Evolutionary conservation across 2,888 invertebrate species (phyloP).

Genomic region (Nudaria mundana): DNA sequence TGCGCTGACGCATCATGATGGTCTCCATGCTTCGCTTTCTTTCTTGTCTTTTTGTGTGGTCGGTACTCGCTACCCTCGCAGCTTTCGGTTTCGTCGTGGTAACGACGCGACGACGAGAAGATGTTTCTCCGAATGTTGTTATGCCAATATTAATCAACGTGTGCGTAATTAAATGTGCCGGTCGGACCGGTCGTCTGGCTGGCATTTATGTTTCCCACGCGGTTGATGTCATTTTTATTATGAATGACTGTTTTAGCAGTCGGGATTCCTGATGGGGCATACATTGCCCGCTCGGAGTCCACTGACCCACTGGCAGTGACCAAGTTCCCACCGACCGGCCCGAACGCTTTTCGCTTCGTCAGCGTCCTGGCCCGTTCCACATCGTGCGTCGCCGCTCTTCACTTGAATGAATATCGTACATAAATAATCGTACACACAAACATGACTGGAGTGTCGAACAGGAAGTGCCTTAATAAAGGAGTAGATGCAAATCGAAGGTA

Average conservation of each 20-base stretch:
- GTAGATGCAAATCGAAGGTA: slow-evolving; percentile 62
- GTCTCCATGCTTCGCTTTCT: slow-evolving; percentile 58
- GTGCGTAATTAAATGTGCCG: slow-evolving; percentile 65
- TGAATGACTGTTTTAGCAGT: slow-evolving; percentile 59
- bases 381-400: slow-evolving; percentile 30
- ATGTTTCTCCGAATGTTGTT: slow-evolving; percentile 53
- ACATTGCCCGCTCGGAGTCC: slow-evolving; percentile 48
- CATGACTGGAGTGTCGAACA: slow-evolving; percentile 33
- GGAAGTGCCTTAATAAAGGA: slow-evolving; percentile 44
- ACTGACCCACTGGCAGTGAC: slow-evolving; percentile 67
- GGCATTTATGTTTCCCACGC: slow-evolving; percentile 76
- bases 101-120: slow-evolving; percentile 33
- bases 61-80: slow-evolving; percentile 45
- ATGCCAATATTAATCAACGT: slow-evolving; percentile 62
- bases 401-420: slow-evolving; percentile 51
- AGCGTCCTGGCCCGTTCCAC: slow-evolving; percentile 47
- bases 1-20: slow-evolving; percentile 75
- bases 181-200: slow-evolving; percentile 65
- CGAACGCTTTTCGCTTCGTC: slow-evolving; percentile 65
- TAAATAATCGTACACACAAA: slow-evolving; percentile 35
- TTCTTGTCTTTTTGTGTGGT: slow-evolving; percentile 61
- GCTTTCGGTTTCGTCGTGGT: slow-evolving; percentile 65
- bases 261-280: slow-evolving; percentile 45
- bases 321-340: slow-evolving; percentile 41
- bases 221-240: slow-evolving; percentile 77